Conservation (phyloP, 53 echinoderm and acorn worm genomes). For the Temnopleurus reevesii region DNA sequence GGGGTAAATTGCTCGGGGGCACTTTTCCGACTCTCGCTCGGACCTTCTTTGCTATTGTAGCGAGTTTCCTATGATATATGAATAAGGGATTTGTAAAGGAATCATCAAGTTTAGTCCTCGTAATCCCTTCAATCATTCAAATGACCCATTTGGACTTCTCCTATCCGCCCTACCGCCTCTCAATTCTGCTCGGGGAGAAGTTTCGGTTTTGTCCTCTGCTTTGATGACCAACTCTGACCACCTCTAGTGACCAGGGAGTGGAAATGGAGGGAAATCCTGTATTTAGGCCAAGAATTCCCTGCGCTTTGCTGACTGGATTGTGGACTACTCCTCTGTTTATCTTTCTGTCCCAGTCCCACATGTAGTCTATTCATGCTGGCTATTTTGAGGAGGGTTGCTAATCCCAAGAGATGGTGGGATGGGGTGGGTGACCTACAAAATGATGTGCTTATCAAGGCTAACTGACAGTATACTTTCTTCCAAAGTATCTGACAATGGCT, state of each 20-base stretch:
- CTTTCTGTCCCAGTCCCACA: constrained; percentile 23
- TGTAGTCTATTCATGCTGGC: constrained; percentile 38
- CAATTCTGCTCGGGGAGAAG: constrained; percentile 22
- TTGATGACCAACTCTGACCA: constrained; percentile 13
- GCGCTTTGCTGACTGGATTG: neutral
- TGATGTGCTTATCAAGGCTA: neutral
- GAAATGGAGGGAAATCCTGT: constrained; percentile 16
- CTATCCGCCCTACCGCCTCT: neutral
- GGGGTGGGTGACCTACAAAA: constrained; percentile 43
- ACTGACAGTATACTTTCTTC: neutral
- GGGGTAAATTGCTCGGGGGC: neutral
- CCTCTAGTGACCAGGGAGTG: constrained; percentile 40
- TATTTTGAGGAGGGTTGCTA: neutral
- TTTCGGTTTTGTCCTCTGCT: constrained; percentile 34
- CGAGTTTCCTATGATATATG: constrained; percentile 8
- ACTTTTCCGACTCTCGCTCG: neutral
- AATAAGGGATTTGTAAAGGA: constrained; percentile 20
- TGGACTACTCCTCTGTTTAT: neutral
- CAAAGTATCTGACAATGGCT: neutral
- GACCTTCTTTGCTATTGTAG: neutral
- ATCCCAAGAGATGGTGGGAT: neutral
- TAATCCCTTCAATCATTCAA: constrained; percentile 41
- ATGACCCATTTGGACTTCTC: constrained; percentile 23
- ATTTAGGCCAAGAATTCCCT: constrained; percentile 44
- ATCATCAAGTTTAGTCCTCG: constrained; percentile 38